Conservation (phyloP, 2,797 vertebrate species). For the Trachurus trachurus region DNA sequence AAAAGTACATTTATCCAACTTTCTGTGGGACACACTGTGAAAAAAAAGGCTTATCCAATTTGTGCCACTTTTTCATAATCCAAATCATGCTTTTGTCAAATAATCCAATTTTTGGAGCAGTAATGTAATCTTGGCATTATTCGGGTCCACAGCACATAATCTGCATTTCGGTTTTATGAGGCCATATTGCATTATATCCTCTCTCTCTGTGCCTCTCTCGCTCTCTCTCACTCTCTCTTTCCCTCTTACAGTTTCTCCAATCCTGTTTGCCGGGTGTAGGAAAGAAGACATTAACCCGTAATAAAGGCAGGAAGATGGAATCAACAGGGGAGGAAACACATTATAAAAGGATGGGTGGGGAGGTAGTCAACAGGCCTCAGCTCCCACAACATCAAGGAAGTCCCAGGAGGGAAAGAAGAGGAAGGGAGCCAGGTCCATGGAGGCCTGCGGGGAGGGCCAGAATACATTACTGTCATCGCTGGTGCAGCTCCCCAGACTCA, state of each 20-base stretch:
- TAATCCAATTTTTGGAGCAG: constrained; percentile 60
- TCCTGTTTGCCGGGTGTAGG: constrained; percentile 16
- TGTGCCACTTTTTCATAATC: constrained; percentile 58
- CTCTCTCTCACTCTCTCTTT: constrained; percentile 18
- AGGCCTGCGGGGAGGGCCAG: constrained; percentile 56
- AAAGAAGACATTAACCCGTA: constrained; percentile 69
- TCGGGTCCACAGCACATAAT: constrained; percentile 38
- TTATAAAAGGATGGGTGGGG: constrained; percentile 66
- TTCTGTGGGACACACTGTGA: constrained; percentile 16
- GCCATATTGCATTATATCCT: constrained; percentile 32
- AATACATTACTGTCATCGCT: constrained; percentile 78
- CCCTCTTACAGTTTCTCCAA: constrained; percentile 19
- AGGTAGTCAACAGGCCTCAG: constrained; percentile 75
- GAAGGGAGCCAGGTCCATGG: constrained; percentile 68
- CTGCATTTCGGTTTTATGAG: constrained; percentile 50
- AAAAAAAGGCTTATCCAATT: constrained; percentile 55
- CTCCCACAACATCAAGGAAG: constrained; percentile 73
- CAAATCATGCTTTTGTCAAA: constrained; percentile 58
- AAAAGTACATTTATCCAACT: constrained; percentile 26
- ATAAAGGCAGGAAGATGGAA: constrained; percentile 65
- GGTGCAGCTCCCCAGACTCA: constrained; percentile 61
- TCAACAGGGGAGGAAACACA: constrained; percentile 67
- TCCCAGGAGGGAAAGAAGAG: constrained; percentile 66
- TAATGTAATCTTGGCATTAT: constrained; percentile 59
- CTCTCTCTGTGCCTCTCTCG: neutral